Conservation (phyloP, 2,888 invertebrate genomes). For the Sesamia inferens region DNA sequence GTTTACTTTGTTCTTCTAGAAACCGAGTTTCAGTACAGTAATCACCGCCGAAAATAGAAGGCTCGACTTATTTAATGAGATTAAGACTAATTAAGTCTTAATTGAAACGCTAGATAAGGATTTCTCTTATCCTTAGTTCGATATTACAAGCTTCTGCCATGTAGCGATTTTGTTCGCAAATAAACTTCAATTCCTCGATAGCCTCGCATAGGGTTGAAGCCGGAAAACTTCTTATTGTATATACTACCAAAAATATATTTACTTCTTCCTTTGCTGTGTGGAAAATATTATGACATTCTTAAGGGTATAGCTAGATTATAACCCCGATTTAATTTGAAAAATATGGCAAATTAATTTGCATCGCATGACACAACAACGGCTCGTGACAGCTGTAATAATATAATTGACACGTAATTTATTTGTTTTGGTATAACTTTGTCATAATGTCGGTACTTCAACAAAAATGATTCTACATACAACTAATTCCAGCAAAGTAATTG, state of each 20-base stretch:
- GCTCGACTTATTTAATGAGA: constrained; percentile 48
- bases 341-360: background rate
- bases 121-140: constrained; percentile 54
- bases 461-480: background rate
- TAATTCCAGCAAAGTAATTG: no score
- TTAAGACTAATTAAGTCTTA: constrained; percentile 34
- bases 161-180: constrained; percentile 1
- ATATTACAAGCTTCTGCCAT: constrained; percentile 28
- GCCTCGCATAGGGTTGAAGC: constrained; percentile 12
- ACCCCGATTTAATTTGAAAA: background rate
- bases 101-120: constrained; percentile 34
- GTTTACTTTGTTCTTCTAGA: background rate
- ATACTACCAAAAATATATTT: no score
- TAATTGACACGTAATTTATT: constrained; percentile 10
- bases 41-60: constrained; percentile 42
- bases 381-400: constrained; percentile 17
- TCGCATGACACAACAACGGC: background rate
- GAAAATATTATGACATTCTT: no score
- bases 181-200: constrained; percentile 12
- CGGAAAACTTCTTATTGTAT: background rate
- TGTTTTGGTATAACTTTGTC: background rate
- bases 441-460: background rate
- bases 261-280: no score
- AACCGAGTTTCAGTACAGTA: constrained; percentile 5
- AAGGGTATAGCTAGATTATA: no score